Percentiles rank a stretch among this genome's conserved stretches.
Conservation (phyloP, 1,140 invertebrate genomes). For the Euwallacea fornicatus region DNA sequence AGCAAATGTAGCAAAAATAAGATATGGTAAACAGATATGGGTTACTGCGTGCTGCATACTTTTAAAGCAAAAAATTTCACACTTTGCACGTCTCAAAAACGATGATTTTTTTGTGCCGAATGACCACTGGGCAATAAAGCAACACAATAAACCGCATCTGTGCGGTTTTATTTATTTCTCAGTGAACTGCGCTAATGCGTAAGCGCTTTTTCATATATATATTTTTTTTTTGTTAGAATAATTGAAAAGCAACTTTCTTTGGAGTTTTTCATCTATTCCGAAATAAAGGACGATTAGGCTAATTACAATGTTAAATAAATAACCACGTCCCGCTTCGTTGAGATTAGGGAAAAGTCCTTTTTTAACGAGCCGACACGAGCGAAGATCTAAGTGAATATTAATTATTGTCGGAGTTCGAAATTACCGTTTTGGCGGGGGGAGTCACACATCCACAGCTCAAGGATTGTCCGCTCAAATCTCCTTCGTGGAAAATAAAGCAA, state of each 20-base stretch:
- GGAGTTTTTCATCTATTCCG: neutral
- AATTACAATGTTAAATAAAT: constrained; percentile 13
- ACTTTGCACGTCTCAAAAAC: constrained; percentile 36
- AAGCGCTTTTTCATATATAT: neutral
- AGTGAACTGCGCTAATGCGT: neutral
- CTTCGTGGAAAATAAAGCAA: too few relatives aligned
- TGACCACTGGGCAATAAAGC: constrained; percentile 1
- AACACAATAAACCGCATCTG: neutral
- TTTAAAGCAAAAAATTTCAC: constrained; percentile 36
- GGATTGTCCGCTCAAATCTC: neutral
- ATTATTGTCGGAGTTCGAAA: neutral
- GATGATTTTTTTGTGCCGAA: neutral
- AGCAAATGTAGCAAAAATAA: too few relatives aligned
- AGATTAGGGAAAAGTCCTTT: constrained; percentile 7
- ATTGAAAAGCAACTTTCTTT: neutral
- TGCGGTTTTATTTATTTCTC: neutral
- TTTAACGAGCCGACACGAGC: constrained; percentile 1
- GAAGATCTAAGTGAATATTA: constrained; percentile 16
- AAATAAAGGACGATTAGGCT: neutral
- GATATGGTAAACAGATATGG: too few relatives aligned
- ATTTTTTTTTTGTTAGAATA: neutral
- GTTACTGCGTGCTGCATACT: constrained; percentile 15
- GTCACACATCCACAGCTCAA: neutral
- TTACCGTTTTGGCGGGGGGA: neutral
- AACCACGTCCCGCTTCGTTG: neutral